Base-by-base conservation (phyloP, 2,113 vertebrate species). In the Hyaena hyaena region DNA sequence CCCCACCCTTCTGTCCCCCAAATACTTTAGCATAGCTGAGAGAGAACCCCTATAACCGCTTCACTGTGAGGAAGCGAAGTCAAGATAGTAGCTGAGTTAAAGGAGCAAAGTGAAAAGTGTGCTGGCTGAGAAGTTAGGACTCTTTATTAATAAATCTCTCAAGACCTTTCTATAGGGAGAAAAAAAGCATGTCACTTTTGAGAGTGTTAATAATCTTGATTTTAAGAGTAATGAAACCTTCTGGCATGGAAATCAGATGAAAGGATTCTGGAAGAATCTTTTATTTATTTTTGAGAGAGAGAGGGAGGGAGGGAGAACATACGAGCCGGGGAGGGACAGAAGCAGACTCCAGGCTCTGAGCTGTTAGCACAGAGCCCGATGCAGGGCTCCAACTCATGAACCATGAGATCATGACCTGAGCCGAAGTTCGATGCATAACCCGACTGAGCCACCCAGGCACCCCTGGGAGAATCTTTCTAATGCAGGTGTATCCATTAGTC, bases 61-160 rank as follows among this genome's bases (percentile, higher is more conserved):
- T 53, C 19, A 16, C 48, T 53, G 9, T 31, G 31, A 79, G 45
- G 28, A 33, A 21, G 11, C 7, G 19, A 53, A 28, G 35, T 55
- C 16, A 35, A 85, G 79, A 21, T 7, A 1, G 1, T 33, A 61
- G 71, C 58, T 39, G 11, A 65, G 4, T 65, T 26, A 19, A 66
- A 74, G 71, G 66, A 28, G 26, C 50, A 39, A 9, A n/a, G 17
- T 4, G 43, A 63, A 12, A 17, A 19, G 28, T 74, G 26, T 71
- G 35, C 76, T 88, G 65, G 55, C 55, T 83, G 58, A 19, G 77
- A 39, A 39, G 28, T 16, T 7, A n/a, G 2, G 17, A 10, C 81
- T 50, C 15, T 94, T 84, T 68, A 74, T 83, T 88, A 68, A 71
- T 95, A 95, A 61, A 17, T 85, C 55, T 43, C n/a, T 82, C n/a